Evolutionary conservation across 2,888 invertebrate species (phyloP).

Genomic region (Smittia sp.): DNA sequence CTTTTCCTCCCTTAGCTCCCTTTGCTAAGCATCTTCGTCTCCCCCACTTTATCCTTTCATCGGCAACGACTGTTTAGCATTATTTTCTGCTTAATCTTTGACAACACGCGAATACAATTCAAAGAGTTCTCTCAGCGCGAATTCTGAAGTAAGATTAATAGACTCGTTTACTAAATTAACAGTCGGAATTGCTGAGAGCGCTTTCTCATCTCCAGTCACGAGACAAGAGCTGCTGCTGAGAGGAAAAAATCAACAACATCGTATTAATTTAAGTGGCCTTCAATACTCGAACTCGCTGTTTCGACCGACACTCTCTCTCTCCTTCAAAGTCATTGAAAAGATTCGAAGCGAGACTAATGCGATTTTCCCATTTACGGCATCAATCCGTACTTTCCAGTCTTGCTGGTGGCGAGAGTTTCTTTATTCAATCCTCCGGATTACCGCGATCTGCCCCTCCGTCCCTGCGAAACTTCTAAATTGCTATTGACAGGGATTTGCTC

Average conservation of each 20-base stretch:
- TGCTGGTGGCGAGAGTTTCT: background rate
- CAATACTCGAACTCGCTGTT: constrained; percentile 26
- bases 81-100: constrained; percentile 23
- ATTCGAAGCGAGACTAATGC: constrained; percentile 39
- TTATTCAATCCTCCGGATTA: background rate
- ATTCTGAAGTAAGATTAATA: constrained; percentile 27
- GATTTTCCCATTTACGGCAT: constrained; percentile 36
- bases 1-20: constrained; percentile 13
- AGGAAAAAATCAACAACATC: constrained; percentile 11
- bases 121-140: constrained; percentile 9
- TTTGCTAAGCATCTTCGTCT: background rate
- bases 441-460: background rate
- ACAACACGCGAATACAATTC: background rate
- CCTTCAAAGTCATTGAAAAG: constrained; percentile 38
- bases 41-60: background rate
- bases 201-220: background rate
- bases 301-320: constrained; percentile 18
- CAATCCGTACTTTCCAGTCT: background rate
- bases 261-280: constrained; percentile 36
- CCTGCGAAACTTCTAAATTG: background rate
- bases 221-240: background rate
- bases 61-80: constrained; percentile 10
- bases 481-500: constrained; percentile 12
- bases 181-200: background rate
- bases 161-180: constrained; percentile 39